phyloP scores from a whole-genome alignment of 2,113 vertebrate species.

The Chaetura pelagica region DNA sequence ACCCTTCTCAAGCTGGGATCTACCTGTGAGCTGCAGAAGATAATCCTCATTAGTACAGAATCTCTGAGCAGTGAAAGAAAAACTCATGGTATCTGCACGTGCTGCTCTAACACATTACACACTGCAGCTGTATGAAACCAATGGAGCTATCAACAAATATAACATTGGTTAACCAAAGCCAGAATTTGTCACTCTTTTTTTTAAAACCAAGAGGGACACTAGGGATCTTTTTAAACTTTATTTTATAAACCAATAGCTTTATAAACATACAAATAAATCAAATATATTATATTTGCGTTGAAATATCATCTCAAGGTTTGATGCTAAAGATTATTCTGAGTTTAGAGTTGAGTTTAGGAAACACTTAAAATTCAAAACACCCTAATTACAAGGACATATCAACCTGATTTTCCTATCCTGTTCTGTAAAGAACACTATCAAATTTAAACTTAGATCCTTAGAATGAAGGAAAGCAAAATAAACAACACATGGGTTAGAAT shows the following conservation, averaged over 20 bases:
- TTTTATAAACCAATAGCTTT: conserved; percentile 48
- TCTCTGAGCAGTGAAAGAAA: neutral
- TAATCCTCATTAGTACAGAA: neutral
- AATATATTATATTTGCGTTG: conserved; percentile 61
- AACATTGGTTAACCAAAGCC: neutral
- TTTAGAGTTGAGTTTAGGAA: neutral
- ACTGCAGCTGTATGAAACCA: neutral
- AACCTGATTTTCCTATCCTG: neutral
- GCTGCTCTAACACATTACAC: neutral
- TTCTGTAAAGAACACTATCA: neutral
- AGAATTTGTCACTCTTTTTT: neutral
- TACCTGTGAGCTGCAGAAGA: neutral
- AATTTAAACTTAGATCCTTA: neutral
- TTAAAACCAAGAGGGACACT: neutral
- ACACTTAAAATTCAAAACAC: neutral
- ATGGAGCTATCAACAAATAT: neutral
- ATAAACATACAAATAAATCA: conserved; percentile 47
- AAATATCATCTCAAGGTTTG: conserved; percentile 16
- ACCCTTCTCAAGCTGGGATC: neutral
- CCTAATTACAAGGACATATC: neutral
- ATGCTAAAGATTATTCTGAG: neutral
- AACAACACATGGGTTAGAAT: neutral
- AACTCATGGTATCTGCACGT: accelerated
- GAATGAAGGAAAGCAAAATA: neutral
- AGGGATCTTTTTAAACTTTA: neutral